Base-by-base conservation (phyloP, 2,797 vertebrate genomes). In the Falco peregrinus region DNA sequence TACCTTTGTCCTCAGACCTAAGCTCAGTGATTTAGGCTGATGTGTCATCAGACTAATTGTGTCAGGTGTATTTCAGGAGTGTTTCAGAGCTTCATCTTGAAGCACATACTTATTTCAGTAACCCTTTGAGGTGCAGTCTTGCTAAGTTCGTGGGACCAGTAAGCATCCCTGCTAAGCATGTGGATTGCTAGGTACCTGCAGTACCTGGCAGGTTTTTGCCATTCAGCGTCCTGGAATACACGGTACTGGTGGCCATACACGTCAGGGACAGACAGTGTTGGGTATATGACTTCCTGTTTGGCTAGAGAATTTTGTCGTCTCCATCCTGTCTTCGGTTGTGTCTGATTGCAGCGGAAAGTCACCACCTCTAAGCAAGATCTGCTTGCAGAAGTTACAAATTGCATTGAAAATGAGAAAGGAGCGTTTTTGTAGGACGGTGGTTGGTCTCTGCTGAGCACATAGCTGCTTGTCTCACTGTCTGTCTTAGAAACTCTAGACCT, bases 191-290 rank as follows among this genome's bases (percentile, higher is more conserved):
- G 28, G 31, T 56, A 33, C n/a, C 20, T 67, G 11, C 19, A 57
- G 26, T 48, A 74, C 29, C 17, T 75, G n/a, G 16, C 45, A 68
- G 43, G 15, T 28, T 57, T 87, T 86, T 88, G 54, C 25, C 41
- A 19, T 60, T 84, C 35, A 53, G 50, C 11, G 0, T 45, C 65
- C 48, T 51, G 11, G n/a, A 74, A 70, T 59, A 54, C 70, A 13
- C 10, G 18, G 39, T 45, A 13, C 37, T 70, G 37, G 20, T 45
- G 50, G 48, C 50, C 11, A 3, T 13, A 26, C 0, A 1, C 13
- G 35, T 8, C 26, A 51, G 60, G 39, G 37, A 35, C 0, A 1
- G 60, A 26, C 22, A 28, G 14, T 1, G 0, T 22, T 51, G 45
- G 45, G 33, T 47, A 8, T 33, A 29, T 54, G 65, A 22, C 33